Evolutionary conservation across 2,113 vertebrate species (phyloP).

Genomic region (Apodemus sylvaticus): DNA sequence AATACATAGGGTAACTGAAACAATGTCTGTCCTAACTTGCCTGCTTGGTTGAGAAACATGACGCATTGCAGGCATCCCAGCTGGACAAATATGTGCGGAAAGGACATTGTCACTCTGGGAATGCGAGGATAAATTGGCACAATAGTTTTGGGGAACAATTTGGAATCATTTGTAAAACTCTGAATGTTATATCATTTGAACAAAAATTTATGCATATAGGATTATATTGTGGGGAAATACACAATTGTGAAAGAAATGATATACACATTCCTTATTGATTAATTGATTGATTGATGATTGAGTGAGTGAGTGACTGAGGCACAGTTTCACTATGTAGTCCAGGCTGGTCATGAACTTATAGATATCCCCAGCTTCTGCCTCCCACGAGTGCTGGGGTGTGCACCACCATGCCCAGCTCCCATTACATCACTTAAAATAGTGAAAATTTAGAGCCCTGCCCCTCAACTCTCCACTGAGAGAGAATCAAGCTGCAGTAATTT

Average conservation of each 20-base stretch:
- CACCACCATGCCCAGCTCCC: neutral
- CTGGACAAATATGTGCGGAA: neutral
- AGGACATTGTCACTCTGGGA: neutral
- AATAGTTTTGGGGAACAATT: neutral
- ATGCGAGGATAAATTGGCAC: neutral
- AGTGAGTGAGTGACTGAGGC: neutral
- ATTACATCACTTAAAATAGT: neutral
- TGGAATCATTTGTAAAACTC: neutral
- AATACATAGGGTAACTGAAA: neutral
- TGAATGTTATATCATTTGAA: neutral
- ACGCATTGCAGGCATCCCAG: neutral
- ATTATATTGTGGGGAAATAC: conserved; percentile 4
- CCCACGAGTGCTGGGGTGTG: too few species aligned
- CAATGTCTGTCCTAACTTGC: neutral
- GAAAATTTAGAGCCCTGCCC: conserved; percentile 9
- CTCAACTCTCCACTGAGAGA: neutral
- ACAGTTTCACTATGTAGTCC: neutral
- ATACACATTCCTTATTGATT: neutral
- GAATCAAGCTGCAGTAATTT: neutral
- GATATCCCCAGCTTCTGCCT: too few species aligned
- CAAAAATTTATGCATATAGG: neutral
- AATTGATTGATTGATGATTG: neutral
- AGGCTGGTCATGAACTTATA: neutral
- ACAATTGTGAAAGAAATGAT: neutral
- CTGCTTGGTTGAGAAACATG: neutral